Evolutionary conservation across 92 coral and sea anemone species (phyloP).

Genomic region (Micromussa lordhowensis): DNA sequence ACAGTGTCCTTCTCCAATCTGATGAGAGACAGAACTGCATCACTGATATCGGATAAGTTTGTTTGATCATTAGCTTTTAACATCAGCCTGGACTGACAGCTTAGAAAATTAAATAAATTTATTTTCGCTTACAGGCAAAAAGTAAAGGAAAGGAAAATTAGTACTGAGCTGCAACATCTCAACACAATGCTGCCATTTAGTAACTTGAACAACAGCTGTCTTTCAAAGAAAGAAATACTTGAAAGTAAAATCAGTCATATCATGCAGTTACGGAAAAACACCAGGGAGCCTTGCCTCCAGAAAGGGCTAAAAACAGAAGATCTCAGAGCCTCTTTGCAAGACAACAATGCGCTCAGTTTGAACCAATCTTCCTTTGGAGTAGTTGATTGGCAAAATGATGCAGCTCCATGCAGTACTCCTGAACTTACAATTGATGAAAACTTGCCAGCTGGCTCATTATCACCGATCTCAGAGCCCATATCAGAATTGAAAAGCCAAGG

Average conservation of each 20-base stretch:
- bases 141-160: too few relatives aligned
- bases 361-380: neutral
- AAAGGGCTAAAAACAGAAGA: too few relatives aligned
- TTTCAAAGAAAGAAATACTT: too few relatives aligned
- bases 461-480: too few relatives aligned
- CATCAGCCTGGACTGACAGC: neutral
- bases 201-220: too few relatives aligned
- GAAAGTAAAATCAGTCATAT: too few relatives aligned
- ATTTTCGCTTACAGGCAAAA: too few relatives aligned
- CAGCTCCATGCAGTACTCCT: conserved; percentile 11
- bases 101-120: neutral
- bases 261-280: conserved; percentile 30
- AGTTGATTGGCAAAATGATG: neutral
- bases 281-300: conserved; percentile 33
- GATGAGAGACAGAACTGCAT: too few relatives aligned
- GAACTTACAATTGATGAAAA: conserved; percentile 9
- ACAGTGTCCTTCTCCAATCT: too few relatives aligned
- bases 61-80: too few relatives aligned
- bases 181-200: conserved; percentile 50
- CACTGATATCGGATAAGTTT: too few relatives aligned
- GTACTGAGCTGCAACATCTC: conserved; percentile 57
- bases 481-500: conserved; percentile 38
- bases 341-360: neutral
- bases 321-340: conserved; percentile 14
- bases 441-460: neutral